Evolutionary conservation across 2,797 vertebrate species (phyloP).

Genomic region (Anguilla obscura): DNA sequence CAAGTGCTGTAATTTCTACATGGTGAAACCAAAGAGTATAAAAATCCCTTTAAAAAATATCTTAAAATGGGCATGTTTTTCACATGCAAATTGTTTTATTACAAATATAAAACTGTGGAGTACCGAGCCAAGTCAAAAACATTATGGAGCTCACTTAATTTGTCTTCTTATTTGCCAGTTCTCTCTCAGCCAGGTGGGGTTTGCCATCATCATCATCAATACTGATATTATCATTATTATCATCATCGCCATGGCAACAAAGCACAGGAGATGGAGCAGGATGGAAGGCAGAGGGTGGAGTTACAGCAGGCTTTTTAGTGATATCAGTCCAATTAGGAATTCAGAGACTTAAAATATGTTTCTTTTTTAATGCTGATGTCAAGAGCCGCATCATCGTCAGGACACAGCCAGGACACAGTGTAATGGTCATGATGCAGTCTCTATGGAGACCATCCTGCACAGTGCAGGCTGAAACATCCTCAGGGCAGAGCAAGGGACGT

Average conservation of each 20-base stretch:
- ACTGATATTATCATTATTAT: not conserved
- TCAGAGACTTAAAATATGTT: not conserved
- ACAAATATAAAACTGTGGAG: no score
- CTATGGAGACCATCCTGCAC: constrained; percentile 46
- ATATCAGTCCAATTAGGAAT: not conserved
- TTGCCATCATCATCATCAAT: not conserved
- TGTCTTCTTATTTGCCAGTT: not conserved
- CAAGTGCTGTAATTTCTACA: no score
- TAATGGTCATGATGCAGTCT: constrained; percentile 51
- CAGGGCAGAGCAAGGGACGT: constrained; percentile 20
- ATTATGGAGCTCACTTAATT: no score
- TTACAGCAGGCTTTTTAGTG: not conserved
- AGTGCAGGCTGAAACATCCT: constrained; percentile 18
- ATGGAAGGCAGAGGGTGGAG: not conserved
- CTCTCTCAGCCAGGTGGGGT: not conserved
- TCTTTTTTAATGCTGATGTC: not conserved
- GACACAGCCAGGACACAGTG: constrained; percentile 22
- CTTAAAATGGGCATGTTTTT: no score
- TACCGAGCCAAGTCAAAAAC: no score
- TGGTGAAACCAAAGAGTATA: no score
- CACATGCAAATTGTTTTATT: no score
- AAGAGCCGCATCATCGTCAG: not conserved
- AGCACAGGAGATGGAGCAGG: not conserved
- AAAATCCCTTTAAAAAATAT: no score
- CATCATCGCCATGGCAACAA: not conserved